Conservation (phyloP, 2,888 invertebrate genomes). For the Pedicia rivosa region DNA sequence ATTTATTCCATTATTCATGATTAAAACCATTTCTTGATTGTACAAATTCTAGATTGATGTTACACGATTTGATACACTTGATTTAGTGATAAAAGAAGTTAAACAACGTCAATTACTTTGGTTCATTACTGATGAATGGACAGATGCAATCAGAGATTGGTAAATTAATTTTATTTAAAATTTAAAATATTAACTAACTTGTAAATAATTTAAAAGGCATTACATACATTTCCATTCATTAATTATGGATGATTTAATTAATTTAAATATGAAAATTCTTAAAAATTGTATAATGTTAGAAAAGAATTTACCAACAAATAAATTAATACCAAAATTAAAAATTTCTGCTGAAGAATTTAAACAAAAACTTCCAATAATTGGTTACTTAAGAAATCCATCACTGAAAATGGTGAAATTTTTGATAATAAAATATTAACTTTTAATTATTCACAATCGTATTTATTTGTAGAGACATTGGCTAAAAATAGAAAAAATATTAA, state of each 20-base stretch:
- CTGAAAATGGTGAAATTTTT: slow-evolving; percentile 36
- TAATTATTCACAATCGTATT: neutral
- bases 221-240: slow-evolving; percentile 29
- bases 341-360: slow-evolving; percentile 63
- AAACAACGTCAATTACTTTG: slow-evolving; percentile 65
- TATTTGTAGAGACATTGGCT: slow-evolving; percentile 56
- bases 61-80: slow-evolving; percentile 63
- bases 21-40: slow-evolving; percentile 4
- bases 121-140: slow-evolving; percentile 65
- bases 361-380: slow-evolving; percentile 64
- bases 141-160: slow-evolving; percentile 48
- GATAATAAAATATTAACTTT: slow-evolving; percentile 1
- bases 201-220: too few species aligned
- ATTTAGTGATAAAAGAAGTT: slow-evolving; percentile 63
- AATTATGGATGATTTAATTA: slow-evolving; percentile 56
- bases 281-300: slow-evolving; percentile 64
- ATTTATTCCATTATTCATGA: too few species aligned
- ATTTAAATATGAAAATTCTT: slow-evolving; percentile 44
- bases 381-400: slow-evolving; percentile 64
- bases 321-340: slow-evolving; percentile 60
- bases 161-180: too few species aligned
- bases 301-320: slow-evolving; percentile 67
- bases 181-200: too few species aligned
- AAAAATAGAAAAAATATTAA: slow-evolving; percentile 56
- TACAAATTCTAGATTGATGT: slow-evolving; percentile 49